Percentiles rank a stretch among this genome's conserved stretches.
Evolutionary conservation across 2,113 vertebrate species (phyloP).

Genomic region (Pedionomus torquatus): DNA sequence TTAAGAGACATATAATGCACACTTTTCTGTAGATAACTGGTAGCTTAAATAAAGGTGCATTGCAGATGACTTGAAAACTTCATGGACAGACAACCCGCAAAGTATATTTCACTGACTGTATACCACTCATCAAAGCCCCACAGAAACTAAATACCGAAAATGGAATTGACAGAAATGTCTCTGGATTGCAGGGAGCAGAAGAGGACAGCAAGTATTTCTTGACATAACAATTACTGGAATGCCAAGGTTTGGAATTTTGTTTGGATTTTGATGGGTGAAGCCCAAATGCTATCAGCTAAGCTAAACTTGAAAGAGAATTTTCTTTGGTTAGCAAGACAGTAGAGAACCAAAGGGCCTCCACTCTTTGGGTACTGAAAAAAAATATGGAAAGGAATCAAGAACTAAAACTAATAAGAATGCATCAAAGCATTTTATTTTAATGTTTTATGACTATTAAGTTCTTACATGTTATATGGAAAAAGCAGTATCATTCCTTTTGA

Average conservation of each 20-base stretch:
- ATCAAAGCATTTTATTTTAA: not conserved
- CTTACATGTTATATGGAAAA: not conserved
- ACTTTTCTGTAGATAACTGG: not conserved
- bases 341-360: not conserved
- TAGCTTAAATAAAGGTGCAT: not conserved
- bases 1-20: not conserved
- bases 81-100: not conserved
- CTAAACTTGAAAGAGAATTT: not conserved
- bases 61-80: not conserved
- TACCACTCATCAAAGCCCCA: not conserved
- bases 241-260: not conserved
- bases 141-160: not conserved
- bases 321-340: not conserved
- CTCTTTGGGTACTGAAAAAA: not conserved
- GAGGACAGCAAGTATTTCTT: not conserved
- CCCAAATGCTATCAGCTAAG: not conserved
- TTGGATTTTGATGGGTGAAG: not conserved
- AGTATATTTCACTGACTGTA: not conserved
- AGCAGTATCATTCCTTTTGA: not conserved
- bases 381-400: not conserved
- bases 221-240: not conserved
- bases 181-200: not conserved
- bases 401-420: not conserved
- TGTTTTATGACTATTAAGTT: not conserved
- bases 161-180: not conserved